A percentile compares a stretch with the other conserved stretches of the same genome.
These are phyloP conservation scores for Petaurus breviceps DNA, from an alignment of 2,113 vertebrate genomes.

Conservation along the genomic window DNA sequence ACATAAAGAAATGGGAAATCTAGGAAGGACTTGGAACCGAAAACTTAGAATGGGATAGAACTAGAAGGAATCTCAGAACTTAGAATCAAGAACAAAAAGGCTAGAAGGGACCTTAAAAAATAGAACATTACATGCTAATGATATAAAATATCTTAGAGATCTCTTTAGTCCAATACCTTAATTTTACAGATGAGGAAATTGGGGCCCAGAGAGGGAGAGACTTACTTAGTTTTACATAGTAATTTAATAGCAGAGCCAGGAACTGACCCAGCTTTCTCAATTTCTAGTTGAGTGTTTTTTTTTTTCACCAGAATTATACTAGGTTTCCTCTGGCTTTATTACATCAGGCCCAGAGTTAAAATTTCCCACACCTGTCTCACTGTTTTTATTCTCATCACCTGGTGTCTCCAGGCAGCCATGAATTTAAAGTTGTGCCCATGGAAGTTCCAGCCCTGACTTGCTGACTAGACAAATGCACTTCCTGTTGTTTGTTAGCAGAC, in stretches of 20 bases:
- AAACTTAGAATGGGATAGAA: not conserved
- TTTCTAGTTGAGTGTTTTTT: not conserved
- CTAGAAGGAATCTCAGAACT: not conserved
- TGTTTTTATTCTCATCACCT: rapidly evolving
- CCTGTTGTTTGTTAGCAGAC: slow-evolving; percentile 36
- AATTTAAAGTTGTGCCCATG: slow-evolving; percentile 18
- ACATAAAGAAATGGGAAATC: not conserved
- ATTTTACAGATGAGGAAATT: not conserved
- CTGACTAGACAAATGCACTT: not conserved
- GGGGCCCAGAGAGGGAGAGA: not conserved
- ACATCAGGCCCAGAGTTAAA: not conserved
- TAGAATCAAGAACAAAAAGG: not conserved
- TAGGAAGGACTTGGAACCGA: not conserved
- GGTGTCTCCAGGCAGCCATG: slow-evolving; percentile 12
- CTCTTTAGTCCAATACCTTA: not conserved
- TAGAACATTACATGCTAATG: not conserved
- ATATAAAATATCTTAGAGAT: not conserved
- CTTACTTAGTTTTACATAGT: not conserved
- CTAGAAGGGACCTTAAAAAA: not conserved
- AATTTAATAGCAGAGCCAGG: not conserved
- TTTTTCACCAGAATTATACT: not conserved
- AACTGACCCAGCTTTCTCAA: not conserved
- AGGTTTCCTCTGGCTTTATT: not conserved
- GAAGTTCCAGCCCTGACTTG: not conserved
- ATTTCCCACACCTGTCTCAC: slow-evolving; percentile 21